Percentiles rank a stretch among this genome's conserved stretches.
These are phyloP conservation scores for Sebastolobus alascanus DNA, from an alignment of 2,797 vertebrate genomes.

Conservation along the genomic window DNA sequence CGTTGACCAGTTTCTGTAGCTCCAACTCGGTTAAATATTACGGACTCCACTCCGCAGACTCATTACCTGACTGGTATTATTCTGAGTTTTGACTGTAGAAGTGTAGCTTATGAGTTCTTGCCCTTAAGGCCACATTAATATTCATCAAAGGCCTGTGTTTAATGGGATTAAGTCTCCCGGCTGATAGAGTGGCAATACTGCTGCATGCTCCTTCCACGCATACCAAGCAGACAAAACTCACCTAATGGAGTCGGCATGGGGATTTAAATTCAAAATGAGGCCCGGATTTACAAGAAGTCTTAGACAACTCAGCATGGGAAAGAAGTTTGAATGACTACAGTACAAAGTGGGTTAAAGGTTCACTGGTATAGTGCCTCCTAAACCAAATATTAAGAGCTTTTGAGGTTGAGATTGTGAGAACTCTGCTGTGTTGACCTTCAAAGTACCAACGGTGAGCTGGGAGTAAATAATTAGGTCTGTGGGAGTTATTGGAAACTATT, in stretches of 20 bases:
- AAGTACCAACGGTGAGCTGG: not conserved
- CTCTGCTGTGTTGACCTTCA: constrained; percentile 2
- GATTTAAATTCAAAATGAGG: constrained; percentile 66
- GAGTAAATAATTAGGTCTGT: not conserved
- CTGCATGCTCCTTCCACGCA: constrained; percentile 56
- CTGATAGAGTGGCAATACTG: constrained; percentile 60
- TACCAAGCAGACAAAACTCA: constrained; percentile 73
- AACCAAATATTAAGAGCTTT: not conserved
- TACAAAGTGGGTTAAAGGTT: constrained; percentile 41
- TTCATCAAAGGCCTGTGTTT: constrained; percentile 70
- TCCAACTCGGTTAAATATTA: constrained; percentile 8
- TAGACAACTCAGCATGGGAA: constrained; percentile 20
- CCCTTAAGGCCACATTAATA: constrained; percentile 73
- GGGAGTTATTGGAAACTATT: not conserved
- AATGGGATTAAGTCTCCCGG: constrained; percentile 69
- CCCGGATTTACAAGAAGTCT: constrained; percentile 46
- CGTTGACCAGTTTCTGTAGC: constrained; percentile 4
- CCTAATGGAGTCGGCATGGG: constrained; percentile 36
- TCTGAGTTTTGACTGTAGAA: constrained; percentile 43
- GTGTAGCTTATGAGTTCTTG: constrained; percentile 49
- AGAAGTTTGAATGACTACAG: constrained; percentile 31
- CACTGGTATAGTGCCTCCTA: not conserved
- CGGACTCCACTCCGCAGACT: constrained; percentile 26
- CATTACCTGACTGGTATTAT: constrained; percentile 49
- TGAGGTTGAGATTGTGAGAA: not conserved